Evolutionary conservation across 2,113 vertebrate species (phyloP).

Genomic region (Actenoides lindsayi): DNA sequence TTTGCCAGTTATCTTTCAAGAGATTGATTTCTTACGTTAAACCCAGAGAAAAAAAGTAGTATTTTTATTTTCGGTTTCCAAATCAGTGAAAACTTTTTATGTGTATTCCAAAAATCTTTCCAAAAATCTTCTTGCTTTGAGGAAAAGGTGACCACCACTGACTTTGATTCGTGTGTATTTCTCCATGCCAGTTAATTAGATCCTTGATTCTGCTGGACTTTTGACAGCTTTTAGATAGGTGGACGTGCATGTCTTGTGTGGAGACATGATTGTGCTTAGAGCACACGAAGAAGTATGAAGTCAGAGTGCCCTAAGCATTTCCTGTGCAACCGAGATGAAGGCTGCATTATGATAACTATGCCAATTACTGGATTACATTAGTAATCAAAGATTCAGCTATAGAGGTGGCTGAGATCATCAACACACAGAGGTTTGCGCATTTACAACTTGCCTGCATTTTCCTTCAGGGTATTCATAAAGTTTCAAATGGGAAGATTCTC

Average conservation of each 20-base stretch:
- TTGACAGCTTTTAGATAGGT: background rate
- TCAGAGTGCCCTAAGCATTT: background rate
- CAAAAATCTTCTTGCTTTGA: background rate
- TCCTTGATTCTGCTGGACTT: background rate
- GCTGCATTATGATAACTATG: background rate
- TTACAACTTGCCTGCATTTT: background rate
- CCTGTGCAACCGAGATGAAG: background rate
- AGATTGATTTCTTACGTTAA: background rate
- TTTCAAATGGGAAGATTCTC: too few relatives aligned
- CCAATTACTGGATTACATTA: background rate
- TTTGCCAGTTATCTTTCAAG: background rate
- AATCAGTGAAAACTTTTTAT: background rate
- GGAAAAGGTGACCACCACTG: background rate
- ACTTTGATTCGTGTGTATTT: background rate
- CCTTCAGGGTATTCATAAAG: background rate
- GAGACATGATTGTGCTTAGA: background rate
- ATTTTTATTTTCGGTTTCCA: background rate
- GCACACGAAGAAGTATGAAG: background rate
- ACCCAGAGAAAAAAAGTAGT: background rate
- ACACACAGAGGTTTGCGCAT: fast-evolving
- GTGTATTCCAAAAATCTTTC: background rate
- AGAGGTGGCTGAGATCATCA: background rate
- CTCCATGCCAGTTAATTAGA: background rate
- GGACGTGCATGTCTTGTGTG: background rate
- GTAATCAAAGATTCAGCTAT: background rate